These are phyloP conservation scores for Phyto melanocephala DNA, from an alignment of 2,888 invertebrate genomes.

Conservation along the genomic window DNA sequence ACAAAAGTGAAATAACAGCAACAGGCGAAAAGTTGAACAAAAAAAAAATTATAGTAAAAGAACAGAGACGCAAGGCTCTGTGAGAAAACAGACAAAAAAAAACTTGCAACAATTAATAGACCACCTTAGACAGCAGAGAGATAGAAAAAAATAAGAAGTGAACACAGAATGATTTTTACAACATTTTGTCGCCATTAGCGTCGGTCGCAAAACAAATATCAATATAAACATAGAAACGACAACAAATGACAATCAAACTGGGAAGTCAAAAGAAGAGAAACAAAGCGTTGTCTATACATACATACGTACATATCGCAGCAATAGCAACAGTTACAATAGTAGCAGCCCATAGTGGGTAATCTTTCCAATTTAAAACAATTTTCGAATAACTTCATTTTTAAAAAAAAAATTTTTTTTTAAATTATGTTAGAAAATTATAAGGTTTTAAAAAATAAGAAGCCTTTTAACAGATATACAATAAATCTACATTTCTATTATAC, in stretches of 20 bases:
- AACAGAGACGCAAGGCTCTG: slow-evolving; percentile 16
- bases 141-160: slow-evolving; percentile 28
- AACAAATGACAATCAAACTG: slow-evolving; percentile 58
- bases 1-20: slow-evolving; percentile 51
- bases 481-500: too few species aligned
- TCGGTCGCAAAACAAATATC: slow-evolving; percentile 67
- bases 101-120: slow-evolving; percentile 57
- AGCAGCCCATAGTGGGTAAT: not conserved
- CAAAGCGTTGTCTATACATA: not conserved
- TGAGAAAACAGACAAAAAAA: slow-evolving; percentile 11
- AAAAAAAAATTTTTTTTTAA: too few species aligned
- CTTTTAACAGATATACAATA: too few species aligned
- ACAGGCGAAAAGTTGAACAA: not conserved
- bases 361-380: too few species aligned
- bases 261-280: not conserved
- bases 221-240: slow-evolving; percentile 56
- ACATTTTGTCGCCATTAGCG: slow-evolving; percentile 78
- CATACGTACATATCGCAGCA: not conserved
- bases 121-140: slow-evolving; percentile 50
- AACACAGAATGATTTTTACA: slow-evolving; percentile 70
- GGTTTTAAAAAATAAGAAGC: too few species aligned
- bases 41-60: too few species aligned
- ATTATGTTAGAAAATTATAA: too few species aligned
- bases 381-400: too few species aligned
- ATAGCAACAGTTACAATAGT: not conserved